Conservation (phyloP, 2,113 vertebrate genomes). For the Machaerirhynchus nigripectus region DNA sequence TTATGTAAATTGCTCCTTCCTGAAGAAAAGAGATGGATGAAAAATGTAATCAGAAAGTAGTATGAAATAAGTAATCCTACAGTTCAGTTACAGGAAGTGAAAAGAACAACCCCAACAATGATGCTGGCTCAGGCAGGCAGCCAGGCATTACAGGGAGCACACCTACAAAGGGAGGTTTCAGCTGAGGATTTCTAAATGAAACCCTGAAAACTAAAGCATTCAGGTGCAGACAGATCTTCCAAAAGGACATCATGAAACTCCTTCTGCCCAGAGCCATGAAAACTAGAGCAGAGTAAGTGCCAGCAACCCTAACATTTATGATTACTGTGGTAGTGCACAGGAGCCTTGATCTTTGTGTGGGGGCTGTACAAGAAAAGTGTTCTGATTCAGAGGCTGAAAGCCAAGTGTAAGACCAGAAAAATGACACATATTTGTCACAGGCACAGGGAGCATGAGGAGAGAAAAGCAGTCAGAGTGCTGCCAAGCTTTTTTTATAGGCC, state of each 20-base stretch:
- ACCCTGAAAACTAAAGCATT: not conserved
- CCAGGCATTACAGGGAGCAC: not conserved
- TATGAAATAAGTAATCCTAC: not conserved
- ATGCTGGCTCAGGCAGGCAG: not conserved
- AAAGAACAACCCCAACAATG: not conserved
- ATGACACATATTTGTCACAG: not conserved
- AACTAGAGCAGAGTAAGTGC: not conserved
- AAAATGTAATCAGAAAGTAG: not conserved
- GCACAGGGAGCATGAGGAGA: not conserved
- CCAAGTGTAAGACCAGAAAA: not conserved
- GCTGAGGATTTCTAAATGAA: not conserved
- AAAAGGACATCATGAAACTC: not conserved
- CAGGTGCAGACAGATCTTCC: not conserved
- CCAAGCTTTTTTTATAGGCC: not conserved
- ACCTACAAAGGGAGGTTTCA: not conserved
- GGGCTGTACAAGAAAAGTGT: not conserved
- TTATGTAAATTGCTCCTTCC: slow-evolving; percentile 10
- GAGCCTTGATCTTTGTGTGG: not conserved
- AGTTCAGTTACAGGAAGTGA: not conserved
- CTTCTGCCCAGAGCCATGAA: not conserved
- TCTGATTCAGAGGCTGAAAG: not conserved
- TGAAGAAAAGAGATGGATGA: not conserved
- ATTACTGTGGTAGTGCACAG: not conserved
- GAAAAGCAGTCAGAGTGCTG: not conserved
- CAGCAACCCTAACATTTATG: not conserved